These are phyloP conservation scores for Beris chalybata DNA, from an alignment of 2,888 invertebrate genomes.

Conservation along the genomic window DNA sequence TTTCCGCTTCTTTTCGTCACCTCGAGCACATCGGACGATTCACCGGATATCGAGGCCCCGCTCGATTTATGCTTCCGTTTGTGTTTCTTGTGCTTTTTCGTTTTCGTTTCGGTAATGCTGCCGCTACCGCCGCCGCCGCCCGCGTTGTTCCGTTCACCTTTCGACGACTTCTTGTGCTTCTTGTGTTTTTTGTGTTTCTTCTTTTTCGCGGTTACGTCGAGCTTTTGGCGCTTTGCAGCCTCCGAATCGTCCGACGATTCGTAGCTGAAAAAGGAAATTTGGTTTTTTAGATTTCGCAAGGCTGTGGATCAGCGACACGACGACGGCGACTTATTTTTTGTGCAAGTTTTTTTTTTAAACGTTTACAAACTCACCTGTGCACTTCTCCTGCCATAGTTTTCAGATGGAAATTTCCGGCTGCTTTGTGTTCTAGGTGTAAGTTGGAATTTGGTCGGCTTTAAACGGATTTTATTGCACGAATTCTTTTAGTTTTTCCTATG, in stretches of 20 bases:
- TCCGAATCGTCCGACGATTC: constrained; percentile 46
- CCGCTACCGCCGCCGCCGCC: neutral
- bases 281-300: too few relatives aligned
- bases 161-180: constrained; percentile 68
- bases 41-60: constrained; percentile 44
- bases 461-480: too few relatives aligned
- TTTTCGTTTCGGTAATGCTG: constrained; percentile 55
- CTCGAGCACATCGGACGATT: constrained; percentile 55
- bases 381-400: constrained; percentile 40
- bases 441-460: too few relatives aligned
- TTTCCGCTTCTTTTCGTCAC: constrained; percentile 48
- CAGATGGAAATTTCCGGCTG: too few relatives aligned
- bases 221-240: constrained; percentile 3
- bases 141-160: constrained; percentile 49
- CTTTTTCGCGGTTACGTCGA: constrained; percentile 12
- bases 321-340: too few relatives aligned
- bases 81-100: constrained; percentile 67
- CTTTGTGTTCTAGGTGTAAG: too few relatives aligned
- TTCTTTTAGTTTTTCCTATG: too few relatives aligned
- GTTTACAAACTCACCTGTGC: constrained; percentile 34
- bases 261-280: constrained; percentile 41
- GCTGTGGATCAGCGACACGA: too few relatives aligned
- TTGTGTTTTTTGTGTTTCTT: constrained; percentile 61
- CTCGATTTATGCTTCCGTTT: constrained; percentile 58
- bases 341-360: neutral